Base-by-base conservation (phyloP, 2,113 vertebrate genomes). In the Hippocampus zosterae region DNA sequence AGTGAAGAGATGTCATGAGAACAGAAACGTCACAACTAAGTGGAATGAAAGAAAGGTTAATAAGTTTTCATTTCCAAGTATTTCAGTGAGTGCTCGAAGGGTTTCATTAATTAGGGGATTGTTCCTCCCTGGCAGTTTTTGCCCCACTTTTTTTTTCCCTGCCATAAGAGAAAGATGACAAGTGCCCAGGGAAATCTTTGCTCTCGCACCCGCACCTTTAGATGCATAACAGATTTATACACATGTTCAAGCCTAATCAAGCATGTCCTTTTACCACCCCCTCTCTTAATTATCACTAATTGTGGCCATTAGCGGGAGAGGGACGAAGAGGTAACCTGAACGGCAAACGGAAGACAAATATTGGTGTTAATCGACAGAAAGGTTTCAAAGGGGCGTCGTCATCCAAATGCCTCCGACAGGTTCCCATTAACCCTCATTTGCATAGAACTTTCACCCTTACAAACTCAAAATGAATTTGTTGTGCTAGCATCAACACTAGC, bases 211-310 rank as follows among this genome's bases (percentile, higher is more conserved):
- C 42, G 19, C 72, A 53, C 73, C 66, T 44, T 50, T 41, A 25
- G 18, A 69, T 1, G 29, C 65, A 40, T 72, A 67, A 65, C 8
- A 65, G 63, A 75, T 66, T 67, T 55, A 67, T 62, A 64, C 71
- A 69, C 69, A 60, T 44, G 40, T 23, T 15, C 12, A 9, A 3
- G 29, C 33, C 44, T 71, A 69, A 79, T 70, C 72, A 72, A 71
- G 70, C 40, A 1, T 42, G 61, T 50, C 67, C 52, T 44, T 70
- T 25, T 18, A 68, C 67, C 62, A 61, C 59, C 70, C 64, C 73
- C 69, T 76, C 89, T 90, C 91, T 92, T 95, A 94, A 96, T 94
- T 93, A 93, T 91, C 88, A 83, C 87, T 94, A 94, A 95, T 94
- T 94, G 91, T 91, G 84, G 87, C 92, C 90, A 94, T 95, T 94